Evolutionary conservation across 2,113 vertebrate species (phyloP).

Genomic region (Corythoichthys intestinalis): DNA sequence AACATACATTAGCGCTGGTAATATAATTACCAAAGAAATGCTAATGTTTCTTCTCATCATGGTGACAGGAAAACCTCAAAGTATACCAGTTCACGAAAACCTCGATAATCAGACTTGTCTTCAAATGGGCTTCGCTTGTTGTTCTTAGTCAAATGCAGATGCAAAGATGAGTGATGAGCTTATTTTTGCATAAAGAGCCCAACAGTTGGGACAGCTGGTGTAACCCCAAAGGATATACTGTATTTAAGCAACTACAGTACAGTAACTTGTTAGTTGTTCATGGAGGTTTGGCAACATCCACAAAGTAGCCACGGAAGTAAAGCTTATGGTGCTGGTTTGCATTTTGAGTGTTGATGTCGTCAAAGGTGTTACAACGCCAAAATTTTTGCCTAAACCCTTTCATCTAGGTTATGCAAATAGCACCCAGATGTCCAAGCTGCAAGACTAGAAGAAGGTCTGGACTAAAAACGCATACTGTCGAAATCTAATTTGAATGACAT

Average conservation of each 20-base stretch:
- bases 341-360: background rate
- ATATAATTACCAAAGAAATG: background rate
- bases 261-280: background rate
- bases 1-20: background rate
- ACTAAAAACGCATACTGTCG: too few species aligned
- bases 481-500: background rate
- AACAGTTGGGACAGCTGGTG: background rate
- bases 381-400: background rate
- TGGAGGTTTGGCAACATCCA: background rate
- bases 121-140: background rate
- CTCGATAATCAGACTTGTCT: background rate
- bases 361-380: background rate
- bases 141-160: background rate
- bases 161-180: background rate
- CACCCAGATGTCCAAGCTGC: background rate
- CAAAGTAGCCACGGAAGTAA: background rate
- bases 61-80: background rate
- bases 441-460: background rate
- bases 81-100: background rate
- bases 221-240: background rate
- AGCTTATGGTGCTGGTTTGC: background rate
- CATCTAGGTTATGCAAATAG: background rate
- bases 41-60: background rate
- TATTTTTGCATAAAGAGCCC: background rate
- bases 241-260: background rate